Percentiles rank a stretch among this genome's conserved stretches.
These are phyloP conservation scores for Parnassius orleans DNA, from an alignment of 2,888 invertebrate genomes.

Conservation along the genomic window DNA sequence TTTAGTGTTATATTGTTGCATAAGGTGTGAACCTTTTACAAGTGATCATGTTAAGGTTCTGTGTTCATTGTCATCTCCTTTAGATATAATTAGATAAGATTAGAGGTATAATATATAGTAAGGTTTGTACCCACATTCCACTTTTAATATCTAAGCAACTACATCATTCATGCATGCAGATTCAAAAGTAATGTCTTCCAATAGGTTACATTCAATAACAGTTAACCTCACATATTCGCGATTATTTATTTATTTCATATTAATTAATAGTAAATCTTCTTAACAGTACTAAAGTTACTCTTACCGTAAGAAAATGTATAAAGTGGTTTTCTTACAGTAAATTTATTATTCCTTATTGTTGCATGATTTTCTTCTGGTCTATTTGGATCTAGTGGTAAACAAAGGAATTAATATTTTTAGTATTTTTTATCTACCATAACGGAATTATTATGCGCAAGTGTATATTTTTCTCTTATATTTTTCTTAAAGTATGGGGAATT, in stretches of 20 bases:
- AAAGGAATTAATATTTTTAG: too few species aligned
- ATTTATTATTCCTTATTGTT: too few species aligned
- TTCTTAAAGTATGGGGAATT: slow-evolving; percentile 29
- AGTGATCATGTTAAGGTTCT: slow-evolving; percentile 35
- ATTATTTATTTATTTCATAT: slow-evolving; percentile 16
- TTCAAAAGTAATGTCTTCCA: slow-evolving; percentile 73
- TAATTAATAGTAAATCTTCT: slow-evolving; percentile 17
- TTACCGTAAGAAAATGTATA: slow-evolving; percentile 5
- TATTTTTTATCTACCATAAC: too few species aligned
- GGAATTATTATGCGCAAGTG: too few species aligned
- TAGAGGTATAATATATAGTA: slow-evolving; percentile 34
- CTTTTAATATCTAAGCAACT: slow-evolving; percentile 39
- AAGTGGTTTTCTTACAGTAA: not conserved
- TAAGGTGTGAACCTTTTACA: slow-evolving; percentile 38
- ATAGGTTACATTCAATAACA: slow-evolving; percentile 62
- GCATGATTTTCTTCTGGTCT: too few species aligned
- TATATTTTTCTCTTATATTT: not conserved
- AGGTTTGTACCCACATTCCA: slow-evolving; percentile 55
- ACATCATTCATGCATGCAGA: slow-evolving; percentile 44
- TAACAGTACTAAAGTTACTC: slow-evolving; percentile 12
- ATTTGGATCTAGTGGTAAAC: too few species aligned
- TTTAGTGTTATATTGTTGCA: slow-evolving; percentile 47
- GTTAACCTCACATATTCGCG: slow-evolving; percentile 27
- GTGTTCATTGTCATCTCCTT: slow-evolving; percentile 58
- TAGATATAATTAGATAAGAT: slow-evolving; percentile 31